Evolutionary conservation across 2,113 vertebrate species (phyloP).

Genomic region (Pollachius pollachius): DNA sequence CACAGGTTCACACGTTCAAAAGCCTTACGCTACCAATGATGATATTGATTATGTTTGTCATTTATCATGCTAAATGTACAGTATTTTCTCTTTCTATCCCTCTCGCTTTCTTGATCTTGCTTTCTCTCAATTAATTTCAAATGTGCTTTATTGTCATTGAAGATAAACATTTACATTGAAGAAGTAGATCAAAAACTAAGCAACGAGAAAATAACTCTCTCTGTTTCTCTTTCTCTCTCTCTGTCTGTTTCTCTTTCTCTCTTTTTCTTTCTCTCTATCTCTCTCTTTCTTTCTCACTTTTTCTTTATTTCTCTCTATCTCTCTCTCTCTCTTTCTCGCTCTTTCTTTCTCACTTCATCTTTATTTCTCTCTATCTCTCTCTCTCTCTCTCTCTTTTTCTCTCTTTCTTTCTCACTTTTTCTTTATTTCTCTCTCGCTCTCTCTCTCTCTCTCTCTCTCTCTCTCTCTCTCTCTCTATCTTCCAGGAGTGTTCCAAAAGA

Average conservation of each 20-base stretch:
- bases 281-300: background rate
- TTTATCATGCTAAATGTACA: too few species aligned
- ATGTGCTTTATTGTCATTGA: too few species aligned
- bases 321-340: background rate
- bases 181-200: too few species aligned
- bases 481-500: constrained; percentile 87
- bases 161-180: too few species aligned
- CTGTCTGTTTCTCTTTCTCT: background rate
- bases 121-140: too few species aligned
- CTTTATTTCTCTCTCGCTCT: background rate
- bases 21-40: too few species aligned
- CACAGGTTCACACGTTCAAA: too few species aligned
- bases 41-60: too few species aligned
- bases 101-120: too few species aligned
- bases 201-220: background rate
- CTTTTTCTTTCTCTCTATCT: constrained; percentile 4
- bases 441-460: background rate
- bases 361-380: background rate
- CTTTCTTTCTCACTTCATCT: background rate
- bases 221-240: background rate
- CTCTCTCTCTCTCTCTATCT: constrained; percentile 1
- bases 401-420: background rate
- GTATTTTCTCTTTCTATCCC: too few species aligned
- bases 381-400: background rate
- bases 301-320: background rate